These are phyloP conservation scores for Saxidomus purpurata DNA, from an alignment of 1,140 invertebrate species.

Conservation along the genomic window DNA sequence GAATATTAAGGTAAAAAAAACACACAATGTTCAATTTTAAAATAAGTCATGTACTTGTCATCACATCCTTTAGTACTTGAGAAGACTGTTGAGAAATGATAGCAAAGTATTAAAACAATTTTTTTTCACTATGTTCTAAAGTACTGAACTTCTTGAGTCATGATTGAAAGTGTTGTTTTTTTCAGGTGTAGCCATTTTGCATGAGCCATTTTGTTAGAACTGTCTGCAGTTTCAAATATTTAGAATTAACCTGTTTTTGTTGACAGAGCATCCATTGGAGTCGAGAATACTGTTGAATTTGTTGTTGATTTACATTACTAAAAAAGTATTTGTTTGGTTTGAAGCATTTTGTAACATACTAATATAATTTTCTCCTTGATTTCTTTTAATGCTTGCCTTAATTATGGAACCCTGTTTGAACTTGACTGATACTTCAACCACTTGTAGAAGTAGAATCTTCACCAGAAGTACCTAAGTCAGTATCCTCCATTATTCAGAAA, in stretches of 20 bases:
- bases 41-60: no score
- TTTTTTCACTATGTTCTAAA: no score
- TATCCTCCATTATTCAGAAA: conserved; percentile 65
- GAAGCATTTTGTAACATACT: conserved; percentile 28
- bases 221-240: background rate
- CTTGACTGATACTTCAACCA: background rate
- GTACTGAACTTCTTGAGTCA: no score
- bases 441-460: conserved; percentile 56
- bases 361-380: conserved; percentile 42
- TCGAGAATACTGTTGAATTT: background rate
- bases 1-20: no score
- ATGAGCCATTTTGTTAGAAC: background rate
- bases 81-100: no score
- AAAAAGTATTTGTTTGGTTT: background rate
- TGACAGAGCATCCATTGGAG: background rate
- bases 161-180: no score
- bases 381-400: conserved; percentile 59
- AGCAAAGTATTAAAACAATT: no score
- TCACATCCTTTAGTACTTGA: no score
- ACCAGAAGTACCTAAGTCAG: conserved; percentile 56
- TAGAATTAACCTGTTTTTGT: conserved; percentile 10
- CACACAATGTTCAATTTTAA: no score
- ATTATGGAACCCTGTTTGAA: conserved; percentile 32
- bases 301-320: conserved; percentile 4
- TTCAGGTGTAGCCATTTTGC: background rate